Base-by-base conservation (phyloP, 1,140 invertebrate genomes). In the Micrasema longulum region DNA sequence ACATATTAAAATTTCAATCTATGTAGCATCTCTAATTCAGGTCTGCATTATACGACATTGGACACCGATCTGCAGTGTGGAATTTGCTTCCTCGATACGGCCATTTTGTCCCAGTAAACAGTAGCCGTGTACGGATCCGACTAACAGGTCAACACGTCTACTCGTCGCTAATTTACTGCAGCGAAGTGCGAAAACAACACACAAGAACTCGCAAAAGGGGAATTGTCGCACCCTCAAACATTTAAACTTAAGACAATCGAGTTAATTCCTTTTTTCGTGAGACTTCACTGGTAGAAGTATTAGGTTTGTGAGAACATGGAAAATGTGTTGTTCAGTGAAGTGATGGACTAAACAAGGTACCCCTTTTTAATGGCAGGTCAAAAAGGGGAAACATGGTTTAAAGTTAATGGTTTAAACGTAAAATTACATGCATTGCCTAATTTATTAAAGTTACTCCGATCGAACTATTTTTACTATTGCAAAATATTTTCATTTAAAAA, bases 51-150 rank as follows among this genome's bases (percentile, higher is more conserved):
- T 31, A 7, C 11, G 14, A 22, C 35, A 20, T 22, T 18, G 38
- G 18, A 43, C 57, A 41, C 38, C 35, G 36, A 23, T 23, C 36
- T 41, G 36, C 7, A 18, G 57, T 20, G 57, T 22, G 57, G 36
- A 55, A 55, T 55, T 55, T 2, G 26, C n/a, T 26, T 55, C 52
- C 12, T 62, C 36, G 57, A 38, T 41, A 18, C 36, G 11, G 35
- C 38, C 57, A 41, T 62, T 41, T 43, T 43, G 57, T 62, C 57
- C 35, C n/a, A 14, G 57, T 11, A 62, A 62, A 62, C 57, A 41
- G 57, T 41, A 62, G 57, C 57, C 23, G 36, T 41, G 16, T 62
- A 43, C 18, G 3, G 38, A 41, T 16, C 57, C 7, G 43, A 62
- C 57, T 62, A 16, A 60, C 55, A 43, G 18, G 52, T 26, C 26